A percentile compares a stretch with the other conserved stretches of the same genome.
Evolutionary conservation across 2,888 invertebrate genomes (phyloP).

Genomic region (Lottia gigantea): DNA sequence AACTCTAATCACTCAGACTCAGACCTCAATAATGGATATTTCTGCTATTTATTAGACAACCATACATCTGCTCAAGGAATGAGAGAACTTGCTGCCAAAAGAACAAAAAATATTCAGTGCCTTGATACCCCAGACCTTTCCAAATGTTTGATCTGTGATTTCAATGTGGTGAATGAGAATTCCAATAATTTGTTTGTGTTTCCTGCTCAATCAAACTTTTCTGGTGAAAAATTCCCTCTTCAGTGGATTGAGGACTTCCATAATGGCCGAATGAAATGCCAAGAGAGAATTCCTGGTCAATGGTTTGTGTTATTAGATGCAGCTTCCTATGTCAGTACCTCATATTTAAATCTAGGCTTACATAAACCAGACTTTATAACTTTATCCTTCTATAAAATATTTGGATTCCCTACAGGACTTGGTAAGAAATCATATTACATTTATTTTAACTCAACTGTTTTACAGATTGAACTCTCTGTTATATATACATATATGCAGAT

Average conservation of each 20-base stretch:
- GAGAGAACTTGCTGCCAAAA: conserved; percentile 76
- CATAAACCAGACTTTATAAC: conserved; percentile 88
- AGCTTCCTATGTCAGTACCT: conserved; percentile 84
- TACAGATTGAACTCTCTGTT: neutral
- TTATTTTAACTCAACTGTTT: neutral
- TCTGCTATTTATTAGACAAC: conserved; percentile 87
- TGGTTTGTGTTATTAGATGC: conserved; percentile 83
- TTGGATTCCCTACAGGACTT: conserved; percentile 94
- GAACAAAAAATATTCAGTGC: conserved; percentile 16
- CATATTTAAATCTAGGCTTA: conserved; percentile 78
- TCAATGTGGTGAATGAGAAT: neutral
- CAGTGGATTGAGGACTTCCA: conserved; percentile 77
- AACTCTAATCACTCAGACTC: neutral
- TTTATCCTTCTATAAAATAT: conserved; percentile 96
- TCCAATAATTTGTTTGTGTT: conserved; percentile 77
- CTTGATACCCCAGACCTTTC: neutral
- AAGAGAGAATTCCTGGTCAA: conserved; percentile 32
- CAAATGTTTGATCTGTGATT: neutral
- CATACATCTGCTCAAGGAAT: conserved; percentile 96
- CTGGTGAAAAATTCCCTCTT: conserved; percentile 89
- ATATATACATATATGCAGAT: no score
- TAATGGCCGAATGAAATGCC: conserved; percentile 70
- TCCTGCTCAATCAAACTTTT: conserved; percentile 95
- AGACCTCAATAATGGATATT: conserved; percentile 72
- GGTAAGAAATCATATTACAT: conserved; percentile 67